phyloP scores from a whole-genome alignment of 2,888 invertebrate genomes.

The Philonicus albiceps region DNA sequence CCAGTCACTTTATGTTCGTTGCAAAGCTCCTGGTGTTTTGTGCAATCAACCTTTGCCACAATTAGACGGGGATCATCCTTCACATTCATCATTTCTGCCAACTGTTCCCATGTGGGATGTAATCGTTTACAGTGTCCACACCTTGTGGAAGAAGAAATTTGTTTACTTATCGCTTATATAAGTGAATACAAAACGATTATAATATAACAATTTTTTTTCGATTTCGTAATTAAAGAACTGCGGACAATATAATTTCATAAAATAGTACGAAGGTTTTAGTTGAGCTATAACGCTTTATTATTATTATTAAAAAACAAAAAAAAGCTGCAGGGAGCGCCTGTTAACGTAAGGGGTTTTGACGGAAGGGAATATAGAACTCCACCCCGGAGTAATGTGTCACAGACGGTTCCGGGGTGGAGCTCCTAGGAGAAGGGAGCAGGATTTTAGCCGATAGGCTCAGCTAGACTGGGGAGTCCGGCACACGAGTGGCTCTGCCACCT shows the following conservation, averaged over 20 bases:
- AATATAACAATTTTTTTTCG: neutral
- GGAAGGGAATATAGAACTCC: too few species aligned
- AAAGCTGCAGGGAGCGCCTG: too few species aligned
- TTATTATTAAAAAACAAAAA: too few species aligned
- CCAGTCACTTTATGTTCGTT: slow-evolving; percentile 78
- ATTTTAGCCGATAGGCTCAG: too few species aligned
- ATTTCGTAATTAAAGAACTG: neutral
- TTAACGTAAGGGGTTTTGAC: too few species aligned
- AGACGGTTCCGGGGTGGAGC: too few species aligned
- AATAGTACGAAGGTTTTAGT: too few species aligned
- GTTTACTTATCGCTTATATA: neutral
- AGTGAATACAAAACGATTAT: neutral
- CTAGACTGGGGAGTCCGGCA: too few species aligned
- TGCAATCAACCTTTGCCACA: slow-evolving; percentile 87
- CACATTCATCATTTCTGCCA: slow-evolving; percentile 74
- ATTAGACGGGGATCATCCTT: slow-evolving; percentile 72
- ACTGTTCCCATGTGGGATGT: slow-evolving; percentile 83
- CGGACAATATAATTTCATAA: neutral
- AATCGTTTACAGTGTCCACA: slow-evolving; percentile 85
- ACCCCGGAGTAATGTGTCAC: too few species aligned
- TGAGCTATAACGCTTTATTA: too few species aligned
- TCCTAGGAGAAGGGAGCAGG: too few species aligned
- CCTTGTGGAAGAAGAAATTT: slow-evolving; percentile 65
- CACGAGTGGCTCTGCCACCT: too few species aligned
- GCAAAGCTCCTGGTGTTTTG: slow-evolving; percentile 77